These are phyloP conservation scores for Laothoe populi DNA, from an alignment of 2,888 invertebrate genomes.

Conservation along the genomic window DNA sequence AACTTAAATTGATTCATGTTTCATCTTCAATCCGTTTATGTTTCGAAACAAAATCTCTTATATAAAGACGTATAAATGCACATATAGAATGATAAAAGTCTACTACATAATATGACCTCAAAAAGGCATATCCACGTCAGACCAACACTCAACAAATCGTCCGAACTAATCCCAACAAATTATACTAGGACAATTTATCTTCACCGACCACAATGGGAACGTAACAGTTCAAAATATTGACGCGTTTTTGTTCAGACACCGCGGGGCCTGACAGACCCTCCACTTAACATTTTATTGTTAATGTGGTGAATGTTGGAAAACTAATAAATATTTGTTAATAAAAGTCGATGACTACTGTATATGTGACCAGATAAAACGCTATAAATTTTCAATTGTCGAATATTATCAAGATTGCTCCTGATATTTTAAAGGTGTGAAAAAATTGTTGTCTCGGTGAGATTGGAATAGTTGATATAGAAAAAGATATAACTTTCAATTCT, in stretches of 20 bases:
- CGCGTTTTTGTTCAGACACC: conserved; percentile 72
- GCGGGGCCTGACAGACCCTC: conserved; percentile 69
- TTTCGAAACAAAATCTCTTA: too few species aligned
- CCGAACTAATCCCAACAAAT: conserved; percentile 72
- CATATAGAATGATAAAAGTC: too few species aligned
- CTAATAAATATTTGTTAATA: conserved; percentile 25
- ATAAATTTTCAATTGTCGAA: conserved; percentile 16
- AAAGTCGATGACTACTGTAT: conserved; percentile 9
- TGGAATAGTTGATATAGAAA: too few species aligned
- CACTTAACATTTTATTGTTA: conserved; percentile 72
- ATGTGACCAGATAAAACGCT: neutral
- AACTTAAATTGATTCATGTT: too few species aligned
- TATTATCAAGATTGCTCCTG: neutral
- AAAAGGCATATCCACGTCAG: conserved; percentile 27
- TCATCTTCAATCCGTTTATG: too few species aligned
- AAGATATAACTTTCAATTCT: too few species aligned
- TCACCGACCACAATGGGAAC: conserved; percentile 74
- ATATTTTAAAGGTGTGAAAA: neutral
- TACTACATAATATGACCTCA: neutral
- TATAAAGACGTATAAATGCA: too few species aligned
- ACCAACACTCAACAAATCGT: conserved; percentile 53
- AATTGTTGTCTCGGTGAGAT: neutral
- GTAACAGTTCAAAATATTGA: conserved; percentile 82
- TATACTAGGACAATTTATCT: conserved; percentile 80
- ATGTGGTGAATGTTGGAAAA: conserved; percentile 28